These are phyloP conservation scores for cattle (Bos taurus) DNA, from an alignment of 2,113 vertebrate genomes.

Conservation along the genomic window ARS-UCD2.0 NC_037333.1:84432501-84433000, in stretches of 20 bases:
- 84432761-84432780: neutral
- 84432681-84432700: neutral
- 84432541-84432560: neutral
- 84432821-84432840: neutral
- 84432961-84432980: neutral
- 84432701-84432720: neutral
- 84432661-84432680: neutral
- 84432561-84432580: neutral
- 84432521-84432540: neutral
- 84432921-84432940: neutral
- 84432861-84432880: fast-evolving
- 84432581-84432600: neutral
- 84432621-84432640: neutral
- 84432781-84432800: neutral
- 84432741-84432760: neutral
- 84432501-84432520: neutral
- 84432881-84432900: neutral
- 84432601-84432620: neutral
- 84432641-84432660: neutral
- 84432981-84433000: neutral
- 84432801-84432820: neutral
- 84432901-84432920: neutral
- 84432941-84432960: neutral
- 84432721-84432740: neutral
- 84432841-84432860: neutral